A percentile compares a stretch with the other conserved stretches of the same genome.
Evolutionary conservation across 2,888 invertebrate species (phyloP).

Genomic region (Temnothorax ravouxi): DNA sequence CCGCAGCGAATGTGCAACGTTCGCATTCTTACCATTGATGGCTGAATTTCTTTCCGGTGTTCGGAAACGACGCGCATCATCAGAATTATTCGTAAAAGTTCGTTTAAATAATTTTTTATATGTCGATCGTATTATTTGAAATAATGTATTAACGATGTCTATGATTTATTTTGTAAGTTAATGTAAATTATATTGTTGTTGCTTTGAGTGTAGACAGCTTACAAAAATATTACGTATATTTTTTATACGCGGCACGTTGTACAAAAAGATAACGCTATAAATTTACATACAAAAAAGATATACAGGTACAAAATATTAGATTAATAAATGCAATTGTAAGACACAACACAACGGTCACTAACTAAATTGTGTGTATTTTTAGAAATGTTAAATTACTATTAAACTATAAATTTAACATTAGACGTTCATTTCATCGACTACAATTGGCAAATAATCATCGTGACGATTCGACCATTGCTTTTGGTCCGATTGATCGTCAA

Average conservation of each 20-base stretch:
- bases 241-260: background rate
- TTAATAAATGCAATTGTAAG: conserved; percentile 1
- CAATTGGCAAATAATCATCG: too few relatives aligned
- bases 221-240: background rate
- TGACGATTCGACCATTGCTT: too few relatives aligned
- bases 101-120: background rate
- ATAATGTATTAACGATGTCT: background rate
- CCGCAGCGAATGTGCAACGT: conserved; percentile 22
- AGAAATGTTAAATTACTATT: background rate
- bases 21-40: conserved; percentile 31
- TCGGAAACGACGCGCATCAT: conserved; percentile 54
- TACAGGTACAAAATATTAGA: background rate
- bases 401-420: background rate
- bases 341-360: background rate
- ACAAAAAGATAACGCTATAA: background rate
- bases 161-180: background rate
- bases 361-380: conserved; percentile 3
- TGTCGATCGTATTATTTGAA: background rate
- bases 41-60: conserved; percentile 33
- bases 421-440: too few relatives aligned
- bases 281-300: background rate
- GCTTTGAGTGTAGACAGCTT: background rate
- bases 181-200: background rate
- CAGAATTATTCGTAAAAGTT: conserved; percentile 36
- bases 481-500: too few relatives aligned